These are phyloP conservation scores for Drosophila mulleri DNA, from an alignment of 2,888 invertebrate genomes.

Conservation along the genomic window DNA sequence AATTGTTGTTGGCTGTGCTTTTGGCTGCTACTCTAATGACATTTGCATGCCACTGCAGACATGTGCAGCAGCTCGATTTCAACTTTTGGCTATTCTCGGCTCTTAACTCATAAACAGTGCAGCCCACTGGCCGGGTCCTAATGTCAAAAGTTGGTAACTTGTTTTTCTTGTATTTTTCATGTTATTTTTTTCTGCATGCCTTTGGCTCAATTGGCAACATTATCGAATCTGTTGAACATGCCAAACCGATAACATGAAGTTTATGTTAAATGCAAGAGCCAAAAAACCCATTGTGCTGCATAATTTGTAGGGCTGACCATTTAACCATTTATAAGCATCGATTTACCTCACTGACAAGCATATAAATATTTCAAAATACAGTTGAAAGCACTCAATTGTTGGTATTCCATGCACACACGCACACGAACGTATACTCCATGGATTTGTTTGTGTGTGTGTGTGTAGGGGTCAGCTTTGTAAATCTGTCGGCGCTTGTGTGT, in stretches of 20 bases:
- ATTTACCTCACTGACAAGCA: conserved; percentile 40
- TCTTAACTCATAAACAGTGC: conserved; percentile 30
- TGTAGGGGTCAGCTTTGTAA: conserved; percentile 46
- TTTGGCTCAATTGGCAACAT: conserved; percentile 30
- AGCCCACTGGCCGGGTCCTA: conserved; percentile 46
- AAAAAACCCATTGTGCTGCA: conserved; percentile 51
- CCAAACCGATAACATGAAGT: conserved; percentile 48
- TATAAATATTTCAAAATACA: conserved; percentile 54
- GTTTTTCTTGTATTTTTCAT: conserved; percentile 2
- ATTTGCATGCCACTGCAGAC: conserved; percentile 58
- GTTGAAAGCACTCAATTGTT: conserved; percentile 59
- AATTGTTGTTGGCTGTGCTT: conserved; percentile 36
- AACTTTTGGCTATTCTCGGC: conserved; percentile 18
- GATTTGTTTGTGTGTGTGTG: conserved; percentile 38
- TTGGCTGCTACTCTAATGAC: conserved; percentile 66
- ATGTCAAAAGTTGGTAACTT: conserved; percentile 27
- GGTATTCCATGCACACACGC: conserved; percentile 19
- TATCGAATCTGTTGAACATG: conserved; percentile 34
- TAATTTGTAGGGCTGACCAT: conserved; percentile 33
- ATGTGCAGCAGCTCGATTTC: conserved; percentile 52
- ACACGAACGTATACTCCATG: conserved; percentile 6
- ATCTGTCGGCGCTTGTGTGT: conserved; percentile 70
- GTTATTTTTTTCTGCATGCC: conserved; percentile 11
- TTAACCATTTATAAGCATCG: conserved; percentile 32
- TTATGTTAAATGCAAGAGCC: conserved; percentile 49